Conservation (phyloP, 2,888 invertebrate genomes). For the Epinotia demarniana region DNA sequence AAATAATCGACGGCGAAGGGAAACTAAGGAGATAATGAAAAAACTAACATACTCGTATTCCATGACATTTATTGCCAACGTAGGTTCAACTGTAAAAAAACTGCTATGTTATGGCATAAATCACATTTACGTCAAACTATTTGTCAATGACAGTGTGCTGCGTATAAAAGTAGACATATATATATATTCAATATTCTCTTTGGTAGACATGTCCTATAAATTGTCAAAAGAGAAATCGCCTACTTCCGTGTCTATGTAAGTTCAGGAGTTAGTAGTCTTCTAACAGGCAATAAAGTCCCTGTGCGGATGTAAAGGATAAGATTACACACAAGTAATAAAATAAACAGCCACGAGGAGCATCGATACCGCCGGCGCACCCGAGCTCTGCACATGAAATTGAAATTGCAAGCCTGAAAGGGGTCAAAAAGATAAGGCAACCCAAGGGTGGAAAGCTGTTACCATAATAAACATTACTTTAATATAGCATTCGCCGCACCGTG, state of each 20-base stretch:
- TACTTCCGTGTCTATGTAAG: background rate
- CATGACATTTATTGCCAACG: too few species aligned
- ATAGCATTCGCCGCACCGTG: slow-evolving; percentile 18
- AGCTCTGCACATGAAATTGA: slow-evolving; percentile 43
- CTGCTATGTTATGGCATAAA: background rate
- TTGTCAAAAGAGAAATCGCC: background rate
- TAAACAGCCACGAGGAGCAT: slow-evolving; percentile 36
- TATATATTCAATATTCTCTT: too few species aligned
- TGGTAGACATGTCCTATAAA: too few species aligned
- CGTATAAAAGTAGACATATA: background rate
- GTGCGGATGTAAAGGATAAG: slow-evolving; percentile 33
- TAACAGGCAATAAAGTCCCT: slow-evolving; percentile 21
- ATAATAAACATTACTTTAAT: slow-evolving; percentile 41
- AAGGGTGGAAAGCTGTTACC: slow-evolving; percentile 41
- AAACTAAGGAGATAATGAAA: too few species aligned
- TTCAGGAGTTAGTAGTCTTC: slow-evolving; percentile 15
- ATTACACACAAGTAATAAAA: slow-evolving; percentile 41
- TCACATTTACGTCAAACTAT: background rate
- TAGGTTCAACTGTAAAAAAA: too few species aligned
- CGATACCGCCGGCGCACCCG: slow-evolving; percentile 29
- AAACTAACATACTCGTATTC: too few species aligned
- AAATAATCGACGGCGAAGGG: too few species aligned
- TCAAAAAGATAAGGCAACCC: slow-evolving; percentile 41
- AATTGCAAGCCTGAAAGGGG: slow-evolving; percentile 44
- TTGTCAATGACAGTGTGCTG: background rate